Conservation (phyloP, 2,113 vertebrate species). For the Anoura caudifer region DNA sequence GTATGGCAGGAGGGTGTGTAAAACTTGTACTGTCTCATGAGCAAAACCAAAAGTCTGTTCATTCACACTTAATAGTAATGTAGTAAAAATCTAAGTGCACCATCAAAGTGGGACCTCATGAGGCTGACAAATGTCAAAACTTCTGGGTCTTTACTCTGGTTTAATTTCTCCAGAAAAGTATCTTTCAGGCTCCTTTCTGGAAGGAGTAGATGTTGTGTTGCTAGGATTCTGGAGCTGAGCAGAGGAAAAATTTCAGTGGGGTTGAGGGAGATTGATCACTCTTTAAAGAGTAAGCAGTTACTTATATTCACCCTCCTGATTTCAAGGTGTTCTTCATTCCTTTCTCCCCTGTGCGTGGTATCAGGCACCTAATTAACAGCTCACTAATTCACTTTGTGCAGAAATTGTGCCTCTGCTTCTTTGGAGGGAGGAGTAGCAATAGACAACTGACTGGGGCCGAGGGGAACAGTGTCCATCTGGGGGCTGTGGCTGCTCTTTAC, state of each 20-base stretch:
- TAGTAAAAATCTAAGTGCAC: not conserved
- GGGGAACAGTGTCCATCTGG: not conserved
- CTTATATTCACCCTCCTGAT: not conserved
- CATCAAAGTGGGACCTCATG: not conserved
- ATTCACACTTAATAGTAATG: not conserved
- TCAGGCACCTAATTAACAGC: not conserved
- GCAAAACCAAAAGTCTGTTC: not conserved
- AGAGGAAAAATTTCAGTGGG: not conserved
- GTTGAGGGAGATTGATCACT: not conserved
- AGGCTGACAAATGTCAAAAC: not conserved
- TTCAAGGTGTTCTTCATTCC: not conserved
- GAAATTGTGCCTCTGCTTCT: not conserved
- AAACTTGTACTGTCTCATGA: not conserved
- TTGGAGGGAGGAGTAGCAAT: not conserved
- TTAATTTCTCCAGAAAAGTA: not conserved
- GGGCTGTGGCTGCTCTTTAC: not conserved
- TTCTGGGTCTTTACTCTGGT: not conserved
- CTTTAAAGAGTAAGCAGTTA: not conserved
- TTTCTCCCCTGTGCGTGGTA: not conserved
- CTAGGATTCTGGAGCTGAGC: not conserved
- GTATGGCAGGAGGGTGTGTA: not conserved
- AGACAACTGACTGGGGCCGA: not conserved
- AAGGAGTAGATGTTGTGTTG: not conserved
- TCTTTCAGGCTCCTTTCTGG: not conserved
- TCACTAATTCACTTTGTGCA: not conserved